These are phyloP conservation scores for Strix uralensis DNA, from an alignment of 2,113 vertebrate species.

Conservation along the genomic window DNA sequence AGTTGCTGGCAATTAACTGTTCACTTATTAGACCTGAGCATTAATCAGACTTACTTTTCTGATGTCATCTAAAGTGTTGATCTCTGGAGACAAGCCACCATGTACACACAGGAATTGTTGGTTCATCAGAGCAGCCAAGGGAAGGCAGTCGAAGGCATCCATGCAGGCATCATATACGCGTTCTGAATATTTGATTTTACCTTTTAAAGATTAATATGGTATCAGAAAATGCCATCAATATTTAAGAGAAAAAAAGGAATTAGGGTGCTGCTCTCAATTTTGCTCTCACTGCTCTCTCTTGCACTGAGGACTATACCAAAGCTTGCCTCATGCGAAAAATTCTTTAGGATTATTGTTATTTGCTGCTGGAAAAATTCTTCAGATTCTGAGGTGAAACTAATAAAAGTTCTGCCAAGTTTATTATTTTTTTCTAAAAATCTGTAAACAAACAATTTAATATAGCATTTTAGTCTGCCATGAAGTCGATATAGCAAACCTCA, in stretches of 20 bases:
- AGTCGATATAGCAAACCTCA: neutral
- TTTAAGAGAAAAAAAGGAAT: neutral
- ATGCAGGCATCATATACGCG: slow-evolving; percentile 96
- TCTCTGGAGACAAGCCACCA: slow-evolving; percentile 96
- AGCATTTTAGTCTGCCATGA: neutral
- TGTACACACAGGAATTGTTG: slow-evolving; percentile 98
- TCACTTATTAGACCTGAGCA: neutral
- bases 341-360: neutral
- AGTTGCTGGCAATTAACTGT: neutral
- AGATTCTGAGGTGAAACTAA: neutral
- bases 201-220: slow-evolving; percentile 73
- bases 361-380: neutral
- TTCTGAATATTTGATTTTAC: slow-evolving; percentile 99
- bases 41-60: slow-evolving; percentile 91
- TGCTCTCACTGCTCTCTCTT: neutral
- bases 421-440: neutral
- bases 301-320: neutral
- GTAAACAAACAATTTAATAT: neutral
- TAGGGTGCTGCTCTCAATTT: neutral
- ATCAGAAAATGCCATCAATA: neutral
- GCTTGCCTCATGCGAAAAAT: neutral
- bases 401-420: neutral
- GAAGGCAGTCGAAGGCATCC: slow-evolving; percentile 99
- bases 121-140: slow-evolving; percentile 98
- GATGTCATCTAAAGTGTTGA: slow-evolving; percentile 98